Percentiles rank a stretch among this genome's conserved stretches.
phyloP scores from a whole-genome alignment of 2,113 vertebrate genomes.

The Eudorcas thomsonii region DNA sequence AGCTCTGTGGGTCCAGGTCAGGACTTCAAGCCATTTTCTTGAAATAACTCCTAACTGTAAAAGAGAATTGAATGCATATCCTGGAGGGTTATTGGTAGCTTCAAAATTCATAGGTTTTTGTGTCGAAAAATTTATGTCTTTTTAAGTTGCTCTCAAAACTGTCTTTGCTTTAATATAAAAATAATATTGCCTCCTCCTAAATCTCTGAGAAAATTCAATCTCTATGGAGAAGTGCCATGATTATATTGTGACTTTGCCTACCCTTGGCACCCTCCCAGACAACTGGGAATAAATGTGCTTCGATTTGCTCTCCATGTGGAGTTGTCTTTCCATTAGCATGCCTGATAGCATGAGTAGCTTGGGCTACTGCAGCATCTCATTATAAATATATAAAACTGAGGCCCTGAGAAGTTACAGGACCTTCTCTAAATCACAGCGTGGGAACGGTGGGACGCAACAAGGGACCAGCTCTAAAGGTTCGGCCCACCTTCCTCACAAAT shows the following conservation, averaged over 20 bases:
- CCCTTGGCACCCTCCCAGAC: not conserved
- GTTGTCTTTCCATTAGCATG: not conserved
- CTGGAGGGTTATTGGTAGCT: not conserved
- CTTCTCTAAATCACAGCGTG: not conserved
- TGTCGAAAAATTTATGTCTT: not conserved
- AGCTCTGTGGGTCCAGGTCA: not conserved
- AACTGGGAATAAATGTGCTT: not conserved
- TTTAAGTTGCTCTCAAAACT: not conserved
- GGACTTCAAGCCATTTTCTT: not conserved
- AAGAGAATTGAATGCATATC: not conserved
- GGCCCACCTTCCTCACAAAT: not conserved
- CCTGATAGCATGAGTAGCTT: not conserved
- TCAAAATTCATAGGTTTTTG: not conserved
- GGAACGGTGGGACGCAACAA: not conserved
- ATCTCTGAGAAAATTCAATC: not conserved
- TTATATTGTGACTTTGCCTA: not conserved
- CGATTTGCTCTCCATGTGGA: not conserved
- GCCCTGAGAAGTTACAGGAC: not conserved
- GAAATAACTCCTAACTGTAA: not conserved
- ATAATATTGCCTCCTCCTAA: not conserved
- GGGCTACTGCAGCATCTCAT: not conserved
- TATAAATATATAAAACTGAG: not conserved
- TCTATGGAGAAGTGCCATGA: not conserved
- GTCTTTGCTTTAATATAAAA: not conserved
- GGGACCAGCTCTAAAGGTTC: not conserved